These are phyloP conservation scores for Pheosia tremula DNA, from an alignment of 2,888 invertebrate species.

Conservation along the genomic window DNA sequence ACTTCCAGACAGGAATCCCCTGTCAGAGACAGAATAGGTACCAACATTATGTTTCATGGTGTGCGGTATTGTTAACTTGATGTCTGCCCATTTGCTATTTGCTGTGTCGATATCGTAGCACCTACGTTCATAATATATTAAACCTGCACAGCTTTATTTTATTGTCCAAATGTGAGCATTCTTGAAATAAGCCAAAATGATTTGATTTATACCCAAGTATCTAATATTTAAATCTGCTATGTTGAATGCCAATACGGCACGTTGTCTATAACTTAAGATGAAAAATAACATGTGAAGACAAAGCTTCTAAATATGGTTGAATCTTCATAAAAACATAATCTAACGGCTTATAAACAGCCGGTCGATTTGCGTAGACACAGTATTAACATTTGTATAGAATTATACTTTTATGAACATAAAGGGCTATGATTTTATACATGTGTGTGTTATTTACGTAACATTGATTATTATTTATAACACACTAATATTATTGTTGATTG, in stretches of 20 bases:
- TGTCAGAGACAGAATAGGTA: constrained; percentile 32
- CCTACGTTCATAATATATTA: background rate
- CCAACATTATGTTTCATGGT: constrained; percentile 22
- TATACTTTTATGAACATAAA: background rate
- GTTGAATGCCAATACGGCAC: too few species aligned
- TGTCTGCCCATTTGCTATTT: background rate
- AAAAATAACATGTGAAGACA: too few species aligned
- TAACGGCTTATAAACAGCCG: too few species aligned
- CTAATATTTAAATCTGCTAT: too few species aligned
- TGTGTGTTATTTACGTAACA: background rate
- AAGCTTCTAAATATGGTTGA: too few species aligned
- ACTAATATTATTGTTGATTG: background rate
- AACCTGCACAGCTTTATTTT: background rate
- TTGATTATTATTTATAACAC: background rate
- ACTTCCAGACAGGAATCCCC: constrained; percentile 44
- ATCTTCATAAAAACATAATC: too few species aligned
- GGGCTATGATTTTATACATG: background rate
- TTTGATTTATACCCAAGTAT: too few species aligned
- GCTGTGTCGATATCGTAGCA: background rate
- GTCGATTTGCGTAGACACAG: background rate
- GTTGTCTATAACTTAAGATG: too few species aligned
- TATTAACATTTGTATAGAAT: background rate
- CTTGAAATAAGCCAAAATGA: background rate
- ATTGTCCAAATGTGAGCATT: background rate
- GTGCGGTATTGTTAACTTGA: constrained; percentile 10